These are phyloP conservation scores for Clarias laeviceps DNA, from an alignment of 2,797 vertebrate genomes.

Conservation along the genomic window DNA sequence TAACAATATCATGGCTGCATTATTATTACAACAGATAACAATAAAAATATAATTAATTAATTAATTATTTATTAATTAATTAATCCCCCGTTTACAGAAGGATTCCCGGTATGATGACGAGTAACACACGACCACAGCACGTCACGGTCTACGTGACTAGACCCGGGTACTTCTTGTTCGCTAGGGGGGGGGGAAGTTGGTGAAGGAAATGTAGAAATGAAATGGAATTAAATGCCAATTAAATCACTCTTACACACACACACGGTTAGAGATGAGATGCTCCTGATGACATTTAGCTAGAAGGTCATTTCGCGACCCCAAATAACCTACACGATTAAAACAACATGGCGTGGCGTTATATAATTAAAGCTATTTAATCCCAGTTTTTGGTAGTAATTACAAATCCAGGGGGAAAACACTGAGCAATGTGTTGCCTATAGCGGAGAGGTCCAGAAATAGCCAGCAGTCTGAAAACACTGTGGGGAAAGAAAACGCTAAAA, in stretches of 20 bases:
- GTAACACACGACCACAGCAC: background rate
- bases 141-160: constrained; percentile 31
- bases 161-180: background rate
- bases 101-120: background rate
- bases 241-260: background rate
- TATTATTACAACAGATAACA: background rate
- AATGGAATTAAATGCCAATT: background rate
- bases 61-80: background rate
- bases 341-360: background rate
- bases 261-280: background rate
- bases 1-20: background rate
- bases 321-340: too few relatives aligned
- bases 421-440: background rate
- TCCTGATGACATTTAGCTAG: too few relatives aligned
- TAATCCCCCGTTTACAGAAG: background rate
- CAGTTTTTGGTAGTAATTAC: background rate
- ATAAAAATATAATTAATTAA: background rate
- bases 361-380: background rate
- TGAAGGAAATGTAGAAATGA: background rate
- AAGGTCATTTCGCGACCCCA: too few relatives aligned
- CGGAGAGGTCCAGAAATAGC: background rate
- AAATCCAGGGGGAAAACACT: too few relatives aligned
- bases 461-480: background rate
- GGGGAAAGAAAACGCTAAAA: background rate
- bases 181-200: background rate